Percentiles rank a stretch among this genome's conserved stretches.
phyloP scores from a whole-genome alignment of 2,113 vertebrate genomes.

The Nibea albiflora region DNA sequence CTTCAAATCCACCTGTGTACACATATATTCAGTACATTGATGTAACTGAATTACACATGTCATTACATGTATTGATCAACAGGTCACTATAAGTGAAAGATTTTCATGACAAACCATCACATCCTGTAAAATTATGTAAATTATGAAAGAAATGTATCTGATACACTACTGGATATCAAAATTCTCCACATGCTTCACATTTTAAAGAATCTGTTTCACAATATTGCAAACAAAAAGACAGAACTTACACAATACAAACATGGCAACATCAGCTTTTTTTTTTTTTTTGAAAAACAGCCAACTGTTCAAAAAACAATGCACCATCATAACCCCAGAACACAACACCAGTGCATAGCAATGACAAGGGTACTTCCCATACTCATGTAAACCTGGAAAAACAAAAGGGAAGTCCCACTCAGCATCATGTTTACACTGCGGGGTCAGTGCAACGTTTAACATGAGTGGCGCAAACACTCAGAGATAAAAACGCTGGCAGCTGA shows the following conservation, averaged over 20 bases:
- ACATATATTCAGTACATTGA: not conserved
- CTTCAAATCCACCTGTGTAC: not conserved
- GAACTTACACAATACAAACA: not conserved
- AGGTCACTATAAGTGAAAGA: no score
- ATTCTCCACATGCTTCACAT: not conserved
- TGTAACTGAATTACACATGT: conserved; percentile 5
- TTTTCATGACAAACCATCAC: no score
- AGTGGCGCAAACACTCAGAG: conserved; percentile 22
- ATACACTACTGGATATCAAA: not conserved
- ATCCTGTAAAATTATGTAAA: no score
- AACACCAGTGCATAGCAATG: conserved; percentile 8
- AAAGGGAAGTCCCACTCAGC: conserved; percentile 31
- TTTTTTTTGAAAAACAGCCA: not conserved
- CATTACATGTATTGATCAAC: no score
- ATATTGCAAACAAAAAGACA: not conserved
- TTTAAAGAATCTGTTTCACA: not conserved
- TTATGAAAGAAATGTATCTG: not conserved
- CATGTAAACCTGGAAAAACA: conserved; percentile 51
- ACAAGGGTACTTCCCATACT: conserved; percentile 40
- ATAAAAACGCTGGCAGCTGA: conserved; percentile 43
- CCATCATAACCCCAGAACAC: not conserved
- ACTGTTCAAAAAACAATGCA: not conserved
- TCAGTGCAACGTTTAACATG: not conserved
- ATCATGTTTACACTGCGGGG: conserved; percentile 32
- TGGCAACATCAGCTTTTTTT: conserved; percentile 1